Evolutionary conservation across 2,113 vertebrate genomes (phyloP), one percentile per base, ranked within the genome.

Genomic region (Delphinapterus leucas): DNA sequence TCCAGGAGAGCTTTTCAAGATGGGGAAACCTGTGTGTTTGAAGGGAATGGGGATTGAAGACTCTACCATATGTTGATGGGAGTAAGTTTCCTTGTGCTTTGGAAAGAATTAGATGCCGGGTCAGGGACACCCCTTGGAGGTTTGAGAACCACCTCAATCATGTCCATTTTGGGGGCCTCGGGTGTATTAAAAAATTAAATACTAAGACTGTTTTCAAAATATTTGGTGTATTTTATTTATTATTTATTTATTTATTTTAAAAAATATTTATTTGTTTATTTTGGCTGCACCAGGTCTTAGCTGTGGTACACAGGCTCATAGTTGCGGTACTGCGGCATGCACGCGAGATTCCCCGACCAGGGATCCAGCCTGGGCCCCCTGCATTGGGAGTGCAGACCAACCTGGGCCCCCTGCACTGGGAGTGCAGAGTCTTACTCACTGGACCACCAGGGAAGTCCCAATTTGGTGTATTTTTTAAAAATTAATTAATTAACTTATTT

Each of bases 1-100:
- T 91, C 47, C 87, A 93, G 86, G 47, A 95, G 63, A 94, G 90
- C 49, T 76, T 97, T 88, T 91, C 82, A 93, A 79, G 36, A 96
- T 73, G 81, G 41, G 81, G 77, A 84, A 91, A 63, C 36, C 41
- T 87, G 28, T 63, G 1, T 31, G 31, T 67, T 65, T 71, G 87
- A 74, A 84, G 63, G 36, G 58, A 81, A 33, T 65, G 47, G 28
- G 18, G 31, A 53, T 6, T 58, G 47, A 96, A 94, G 97, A 92
- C 76, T 47, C 60, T 94, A 63, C 91, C 90, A 92, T n/a, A 86
- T 79, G 89, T 68, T 53, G 86, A 67, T 10, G 8, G 9, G 76
- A 90, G 53, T 23, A 53, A 65, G 15, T 71, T 77, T 74, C 67
- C 47, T 74, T 87, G 36, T 86, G 17, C 83, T 76, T 86, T 49